These are phyloP conservation scores for Acanthurus tractus DNA, from an alignment of 2,797 vertebrate genomes.

Conservation along the genomic window DNA sequence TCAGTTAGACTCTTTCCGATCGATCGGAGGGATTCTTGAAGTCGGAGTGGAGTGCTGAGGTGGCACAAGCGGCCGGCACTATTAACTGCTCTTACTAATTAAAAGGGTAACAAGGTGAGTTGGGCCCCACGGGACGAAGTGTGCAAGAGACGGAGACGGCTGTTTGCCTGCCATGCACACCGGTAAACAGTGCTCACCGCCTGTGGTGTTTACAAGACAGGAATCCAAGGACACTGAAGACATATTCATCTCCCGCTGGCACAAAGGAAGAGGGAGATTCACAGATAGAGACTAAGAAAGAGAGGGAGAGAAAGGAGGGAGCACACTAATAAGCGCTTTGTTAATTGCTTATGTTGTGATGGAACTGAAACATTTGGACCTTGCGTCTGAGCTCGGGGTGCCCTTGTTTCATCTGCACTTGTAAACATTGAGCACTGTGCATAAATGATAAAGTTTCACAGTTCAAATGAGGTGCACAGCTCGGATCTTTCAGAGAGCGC, in stretches of 20 bases:
- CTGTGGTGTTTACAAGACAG: conserved; percentile 70
- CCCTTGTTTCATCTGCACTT: conserved; percentile 55
- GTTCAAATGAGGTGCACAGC: conserved; percentile 61
- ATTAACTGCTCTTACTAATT: conserved; percentile 87
- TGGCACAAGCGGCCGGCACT: conserved; percentile 72
- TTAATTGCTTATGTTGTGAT: conserved; percentile 67
- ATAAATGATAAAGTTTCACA: conserved; percentile 69
- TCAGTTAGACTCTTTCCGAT: conserved; percentile 67
- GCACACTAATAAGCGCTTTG: conserved; percentile 45
- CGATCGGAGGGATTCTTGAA: conserved; percentile 77
- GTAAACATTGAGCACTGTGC: conserved; percentile 67
- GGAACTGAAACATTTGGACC: conserved; percentile 68
- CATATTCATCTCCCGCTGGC: conserved; percentile 68
- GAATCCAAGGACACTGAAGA: conserved; percentile 74
- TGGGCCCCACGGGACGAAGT: conserved; percentile 62
- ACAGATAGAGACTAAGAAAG: conserved; percentile 52
- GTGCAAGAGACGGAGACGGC: conserved; percentile 51
- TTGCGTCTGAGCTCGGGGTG: conserved; percentile 55
- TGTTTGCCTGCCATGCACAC: conserved; percentile 56
- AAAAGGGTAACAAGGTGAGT: conserved; percentile 88
- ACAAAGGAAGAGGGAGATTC: conserved; percentile 51
- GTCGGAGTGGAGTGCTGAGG: conserved; percentile 81
- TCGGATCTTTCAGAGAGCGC: conserved; percentile 54
- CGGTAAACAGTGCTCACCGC: conserved; percentile 66
- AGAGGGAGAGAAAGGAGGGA: background rate